Evolutionary conservation across 2,113 vertebrate species (phyloP).

Genomic region (Notarius quadriscutis): DNA sequence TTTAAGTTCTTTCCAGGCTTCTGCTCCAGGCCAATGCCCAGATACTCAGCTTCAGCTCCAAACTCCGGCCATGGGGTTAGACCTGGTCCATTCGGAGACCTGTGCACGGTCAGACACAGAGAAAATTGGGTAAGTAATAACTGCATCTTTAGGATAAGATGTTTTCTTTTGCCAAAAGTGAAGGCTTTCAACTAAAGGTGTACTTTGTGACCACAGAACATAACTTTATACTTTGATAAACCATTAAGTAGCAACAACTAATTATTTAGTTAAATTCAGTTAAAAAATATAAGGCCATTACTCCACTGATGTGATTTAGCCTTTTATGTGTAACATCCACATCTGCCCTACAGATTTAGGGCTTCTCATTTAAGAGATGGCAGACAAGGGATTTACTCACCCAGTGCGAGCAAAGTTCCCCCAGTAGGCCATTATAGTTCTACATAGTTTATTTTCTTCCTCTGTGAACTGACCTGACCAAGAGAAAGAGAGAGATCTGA

Average conservation of each 20-base stretch:
- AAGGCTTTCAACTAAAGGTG: neutral
- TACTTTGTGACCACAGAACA: neutral
- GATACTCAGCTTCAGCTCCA: constrained; percentile 62
- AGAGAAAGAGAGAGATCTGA: neutral
- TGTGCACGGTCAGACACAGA: constrained; percentile 41
- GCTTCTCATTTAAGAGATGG: neutral
- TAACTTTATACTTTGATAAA: neutral
- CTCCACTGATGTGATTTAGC: neutral
- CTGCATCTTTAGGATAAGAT: neutral
- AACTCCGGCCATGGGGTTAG: constrained; percentile 71
- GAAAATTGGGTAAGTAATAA: neutral
- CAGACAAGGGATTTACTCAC: constrained; percentile 54
- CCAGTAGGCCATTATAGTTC: constrained; percentile 73
- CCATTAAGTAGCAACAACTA: neutral
- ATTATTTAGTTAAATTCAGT: neutral
- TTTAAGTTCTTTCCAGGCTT: constrained; percentile 58
- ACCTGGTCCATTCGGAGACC: constrained; percentile 69
- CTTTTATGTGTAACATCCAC: neutral
- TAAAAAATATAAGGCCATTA: neutral
- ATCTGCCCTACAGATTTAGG: neutral
- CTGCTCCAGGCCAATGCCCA: constrained; percentile 65
- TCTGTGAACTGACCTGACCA: constrained; percentile 56
- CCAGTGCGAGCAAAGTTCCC: constrained; percentile 76
- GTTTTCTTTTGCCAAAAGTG: neutral
- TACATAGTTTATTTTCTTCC: constrained; percentile 65